A percentile compares a stretch with the other conserved stretches of the same genome.
phyloP scores from a whole-genome alignment of 2,888 invertebrate species.

The Anthophora plumipes region DNA sequence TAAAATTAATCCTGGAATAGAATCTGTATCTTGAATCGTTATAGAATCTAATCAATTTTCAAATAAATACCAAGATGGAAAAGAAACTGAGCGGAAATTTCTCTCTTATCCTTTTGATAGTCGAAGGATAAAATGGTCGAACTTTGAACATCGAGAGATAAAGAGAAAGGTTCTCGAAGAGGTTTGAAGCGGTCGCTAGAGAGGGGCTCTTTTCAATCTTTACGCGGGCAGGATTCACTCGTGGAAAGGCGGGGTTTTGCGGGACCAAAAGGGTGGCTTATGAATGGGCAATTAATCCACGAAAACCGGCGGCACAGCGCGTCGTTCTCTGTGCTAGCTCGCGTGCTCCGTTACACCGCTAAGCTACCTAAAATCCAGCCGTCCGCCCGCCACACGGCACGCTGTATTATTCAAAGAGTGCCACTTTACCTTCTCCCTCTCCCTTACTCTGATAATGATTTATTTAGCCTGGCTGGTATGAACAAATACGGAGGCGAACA shows the following conservation, averaged over 20 bases:
- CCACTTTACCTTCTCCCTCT: slow-evolving; percentile 55
- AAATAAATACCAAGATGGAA: too few relatives aligned
- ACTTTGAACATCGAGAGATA: too few relatives aligned
- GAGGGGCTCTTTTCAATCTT: slow-evolving; percentile 57
- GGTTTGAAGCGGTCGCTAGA: not conserved
- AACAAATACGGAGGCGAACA: slow-evolving; percentile 23
- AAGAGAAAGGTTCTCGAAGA: too few relatives aligned
- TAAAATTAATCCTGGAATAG: too few relatives aligned
- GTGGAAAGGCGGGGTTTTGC: slow-evolving; percentile 18
- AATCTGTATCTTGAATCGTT: too few relatives aligned
- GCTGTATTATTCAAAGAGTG: slow-evolving; percentile 76
- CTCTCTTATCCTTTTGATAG: too few relatives aligned
- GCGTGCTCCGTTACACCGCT: slow-evolving; percentile 68
- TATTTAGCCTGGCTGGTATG: slow-evolving; percentile 67
- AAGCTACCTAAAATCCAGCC: slow-evolving; percentile 74
- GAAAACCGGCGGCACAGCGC: slow-evolving; percentile 66
- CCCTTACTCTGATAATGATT: slow-evolving; percentile 72
- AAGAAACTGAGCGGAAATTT: too few relatives aligned
- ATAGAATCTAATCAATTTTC: too few relatives aligned
- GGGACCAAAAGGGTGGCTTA: slow-evolving; percentile 63
- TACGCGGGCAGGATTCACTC: slow-evolving; percentile 17
- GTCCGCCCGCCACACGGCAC: slow-evolving; percentile 45
- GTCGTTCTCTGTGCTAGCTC: slow-evolving; percentile 59
- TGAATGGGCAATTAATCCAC: slow-evolving; percentile 78
- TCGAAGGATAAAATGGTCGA: too few relatives aligned